A percentile compares a stretch with the other conserved stretches of the same genome.
These are phyloP conservation scores for Leptinotarsa haldemani DNA, from an alignment of 2,888 invertebrate species.

Conservation along the genomic window DNA sequence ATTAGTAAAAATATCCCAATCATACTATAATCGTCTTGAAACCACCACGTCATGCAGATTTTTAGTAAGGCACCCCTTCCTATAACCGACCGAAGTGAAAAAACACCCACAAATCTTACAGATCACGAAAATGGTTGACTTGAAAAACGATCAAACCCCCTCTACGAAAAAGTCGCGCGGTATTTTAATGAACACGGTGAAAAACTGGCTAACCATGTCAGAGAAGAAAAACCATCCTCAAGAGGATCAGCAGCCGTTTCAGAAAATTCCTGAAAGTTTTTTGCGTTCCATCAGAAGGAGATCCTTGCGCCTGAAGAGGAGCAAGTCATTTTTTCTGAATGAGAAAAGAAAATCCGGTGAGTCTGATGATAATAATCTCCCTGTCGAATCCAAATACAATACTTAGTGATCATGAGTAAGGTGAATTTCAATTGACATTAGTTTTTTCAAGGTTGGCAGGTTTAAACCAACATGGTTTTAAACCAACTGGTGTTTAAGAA, in stretches of 20 bases:
- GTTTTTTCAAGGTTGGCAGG: no score
- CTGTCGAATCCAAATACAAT: background rate
- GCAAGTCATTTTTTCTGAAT: conserved; percentile 78
- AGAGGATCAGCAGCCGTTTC: conserved; percentile 49
- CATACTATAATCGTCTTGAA: background rate
- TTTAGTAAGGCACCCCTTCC: background rate
- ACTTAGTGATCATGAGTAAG: no score
- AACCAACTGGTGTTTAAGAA: no score
- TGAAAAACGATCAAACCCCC: conserved; percentile 59
- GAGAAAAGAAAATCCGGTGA: conserved; percentile 86
- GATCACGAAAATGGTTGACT: conserved; percentile 60
- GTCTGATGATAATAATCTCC: conserved; percentile 58
- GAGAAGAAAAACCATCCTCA: conserved; percentile 61
- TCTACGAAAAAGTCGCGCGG: conserved; percentile 62
- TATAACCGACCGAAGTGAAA: background rate
- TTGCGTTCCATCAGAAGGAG: conserved; percentile 78
- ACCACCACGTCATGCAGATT: background rate
- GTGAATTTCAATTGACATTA: no score
- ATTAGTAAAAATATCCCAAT: conserved; percentile 1
- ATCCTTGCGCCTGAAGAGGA: conserved; percentile 79
- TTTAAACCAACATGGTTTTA: no score
- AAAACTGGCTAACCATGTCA: conserved; percentile 79
- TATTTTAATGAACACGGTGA: conserved; percentile 75
- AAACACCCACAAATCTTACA: background rate
- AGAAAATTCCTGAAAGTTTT: conserved; percentile 79